These are phyloP conservation scores for Diaperis boleti DNA, from an alignment of 2,888 invertebrate genomes.

Conservation along the genomic window DNA sequence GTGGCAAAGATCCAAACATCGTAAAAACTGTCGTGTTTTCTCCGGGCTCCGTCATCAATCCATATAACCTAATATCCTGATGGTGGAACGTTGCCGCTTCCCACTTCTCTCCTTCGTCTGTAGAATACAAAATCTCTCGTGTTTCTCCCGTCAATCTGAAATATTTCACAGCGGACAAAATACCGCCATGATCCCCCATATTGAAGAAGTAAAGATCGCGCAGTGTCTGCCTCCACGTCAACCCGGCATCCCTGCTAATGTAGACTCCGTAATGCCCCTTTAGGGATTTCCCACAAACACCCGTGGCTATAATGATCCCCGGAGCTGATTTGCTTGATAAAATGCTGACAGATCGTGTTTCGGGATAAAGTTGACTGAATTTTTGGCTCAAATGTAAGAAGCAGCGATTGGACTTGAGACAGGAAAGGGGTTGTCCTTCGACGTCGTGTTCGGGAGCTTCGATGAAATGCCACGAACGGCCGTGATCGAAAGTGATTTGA, in stretches of 20 bases:
- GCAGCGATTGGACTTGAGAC: slow-evolving; percentile 80
- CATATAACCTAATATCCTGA: slow-evolving; percentile 85
- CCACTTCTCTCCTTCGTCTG: slow-evolving; percentile 89
- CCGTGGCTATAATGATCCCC: slow-evolving; percentile 89
- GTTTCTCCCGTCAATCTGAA: slow-evolving; percentile 83
- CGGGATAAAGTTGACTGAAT: slow-evolving; percentile 85
- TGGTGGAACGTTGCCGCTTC: slow-evolving; percentile 76
- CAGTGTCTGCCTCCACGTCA: slow-evolving; percentile 81
- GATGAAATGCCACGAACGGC: slow-evolving; percentile 84
- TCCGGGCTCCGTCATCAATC: slow-evolving; percentile 94
- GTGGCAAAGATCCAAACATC: slow-evolving; percentile 86
- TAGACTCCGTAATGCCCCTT: slow-evolving; percentile 87
- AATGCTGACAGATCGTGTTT: slow-evolving; percentile 83
- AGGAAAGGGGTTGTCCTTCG: slow-evolving; percentile 76
- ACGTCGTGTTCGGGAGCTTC: slow-evolving; percentile 79
- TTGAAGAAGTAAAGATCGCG: slow-evolving; percentile 88
- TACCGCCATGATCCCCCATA: slow-evolving; percentile 92
- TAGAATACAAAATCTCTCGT: slow-evolving; percentile 83
- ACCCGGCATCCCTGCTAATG: slow-evolving; percentile 84
- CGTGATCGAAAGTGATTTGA: slow-evolving; percentile 88
- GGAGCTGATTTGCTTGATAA: slow-evolving; percentile 89
- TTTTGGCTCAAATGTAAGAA: slow-evolving; percentile 90
- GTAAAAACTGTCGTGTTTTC: slow-evolving; percentile 93
- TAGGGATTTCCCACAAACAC: slow-evolving; percentile 80
- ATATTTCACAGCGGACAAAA: slow-evolving; percentile 87